Percentiles rank a stretch among this genome's conserved stretches.
Evolutionary conservation across 1,140 invertebrate species (phyloP).

Genomic region (Drosophila parvula): DNA sequence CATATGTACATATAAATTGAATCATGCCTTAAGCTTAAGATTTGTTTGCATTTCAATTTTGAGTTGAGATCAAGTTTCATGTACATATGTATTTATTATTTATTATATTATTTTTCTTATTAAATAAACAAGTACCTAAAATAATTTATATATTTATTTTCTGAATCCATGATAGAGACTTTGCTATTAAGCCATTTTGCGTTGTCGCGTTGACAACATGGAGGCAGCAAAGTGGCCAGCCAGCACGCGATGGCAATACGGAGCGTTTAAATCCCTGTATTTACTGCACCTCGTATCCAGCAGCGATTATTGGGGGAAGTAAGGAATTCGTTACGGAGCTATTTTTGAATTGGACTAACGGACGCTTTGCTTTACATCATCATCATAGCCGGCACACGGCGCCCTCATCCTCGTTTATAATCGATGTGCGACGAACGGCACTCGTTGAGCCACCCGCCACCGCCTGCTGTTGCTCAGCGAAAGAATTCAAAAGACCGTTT

Average conservation of each 20-base stretch:
- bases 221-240: conserved; percentile 54
- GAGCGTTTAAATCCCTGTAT: conserved; percentile 74
- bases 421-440: conserved; percentile 18
- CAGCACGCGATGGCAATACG: conserved; percentile 11
- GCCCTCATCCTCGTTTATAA: conserved; percentile 20
- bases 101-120: too few species aligned
- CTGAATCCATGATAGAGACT: background rate
- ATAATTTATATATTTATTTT: background rate
- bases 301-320: conserved; percentile 47
- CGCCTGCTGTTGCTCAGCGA: conserved; percentile 77
- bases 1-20: too few species aligned
- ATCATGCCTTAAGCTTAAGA: too few species aligned
- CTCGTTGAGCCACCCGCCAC: conserved; percentile 26
- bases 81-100: too few species aligned
- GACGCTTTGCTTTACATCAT: conserved; percentile 56
- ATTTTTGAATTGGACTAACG: conserved; percentile 44
- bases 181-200: background rate
- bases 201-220: conserved; percentile 53
- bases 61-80: too few species aligned
- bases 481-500: conserved; percentile 53
- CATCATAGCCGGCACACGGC: conserved; percentile 53
- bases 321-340: conserved; percentile 16
- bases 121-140: too few species aligned
- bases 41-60: too few species aligned
- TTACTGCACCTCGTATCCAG: conserved; percentile 71